phyloP scores from a whole-genome alignment of 2,113 vertebrate genomes.

The Mesoclemmys tuberculata region DNA sequence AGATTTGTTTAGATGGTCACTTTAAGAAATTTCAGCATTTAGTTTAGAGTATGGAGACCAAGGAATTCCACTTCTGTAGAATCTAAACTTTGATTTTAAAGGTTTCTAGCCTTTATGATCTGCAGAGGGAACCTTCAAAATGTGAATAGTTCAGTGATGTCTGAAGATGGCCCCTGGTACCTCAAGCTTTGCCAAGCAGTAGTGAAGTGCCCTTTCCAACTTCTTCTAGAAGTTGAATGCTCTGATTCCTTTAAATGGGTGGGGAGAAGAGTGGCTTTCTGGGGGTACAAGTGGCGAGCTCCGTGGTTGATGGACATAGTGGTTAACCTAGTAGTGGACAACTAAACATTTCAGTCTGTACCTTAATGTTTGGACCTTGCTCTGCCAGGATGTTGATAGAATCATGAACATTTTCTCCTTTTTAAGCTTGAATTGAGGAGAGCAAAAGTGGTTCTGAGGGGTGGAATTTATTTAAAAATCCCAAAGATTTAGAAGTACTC shows the following conservation, averaged over 20 bases:
- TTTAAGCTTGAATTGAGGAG: neutral
- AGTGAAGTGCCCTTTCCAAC: too few species aligned
- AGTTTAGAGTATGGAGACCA: too few species aligned
- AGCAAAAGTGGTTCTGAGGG: neutral
- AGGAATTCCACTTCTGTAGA: neutral
- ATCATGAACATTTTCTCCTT: neutral
- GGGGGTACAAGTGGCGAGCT: neutral
- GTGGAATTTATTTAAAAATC: neutral
- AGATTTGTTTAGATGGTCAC: too few species aligned
- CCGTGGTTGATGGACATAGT: rapidly evolving
- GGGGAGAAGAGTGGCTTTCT: too few species aligned
- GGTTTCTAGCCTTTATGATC: neutral
- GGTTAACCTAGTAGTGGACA: too few species aligned
- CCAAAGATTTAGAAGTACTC: neutral
- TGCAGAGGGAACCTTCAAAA: neutral
- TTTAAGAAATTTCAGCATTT: too few species aligned
- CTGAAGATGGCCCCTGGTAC: too few species aligned
- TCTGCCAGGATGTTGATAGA: neutral
- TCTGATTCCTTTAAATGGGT: too few species aligned
- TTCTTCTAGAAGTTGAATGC: too few species aligned
- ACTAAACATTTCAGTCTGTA: neutral
- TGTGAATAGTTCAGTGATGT: neutral
- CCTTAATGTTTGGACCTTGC: neutral
- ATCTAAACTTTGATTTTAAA: neutral
- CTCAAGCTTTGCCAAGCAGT: too few species aligned